These are phyloP conservation scores for Cryptocephalus moraei DNA, from an alignment of 2,888 invertebrate genomes.

Conservation along the genomic window DNA sequence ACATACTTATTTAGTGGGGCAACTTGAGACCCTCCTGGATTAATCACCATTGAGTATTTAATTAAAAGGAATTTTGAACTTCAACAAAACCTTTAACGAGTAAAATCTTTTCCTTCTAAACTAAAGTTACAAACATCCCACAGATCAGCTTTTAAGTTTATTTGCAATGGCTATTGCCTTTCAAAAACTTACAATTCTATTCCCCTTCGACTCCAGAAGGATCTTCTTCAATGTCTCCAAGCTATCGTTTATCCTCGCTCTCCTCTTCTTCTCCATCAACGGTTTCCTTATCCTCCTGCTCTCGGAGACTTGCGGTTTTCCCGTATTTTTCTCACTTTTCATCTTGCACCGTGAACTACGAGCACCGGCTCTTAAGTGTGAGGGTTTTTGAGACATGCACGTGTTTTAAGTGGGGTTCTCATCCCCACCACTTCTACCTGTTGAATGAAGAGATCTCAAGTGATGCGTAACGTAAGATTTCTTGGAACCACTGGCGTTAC, in stretches of 20 bases:
- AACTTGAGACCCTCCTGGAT: too few relatives aligned
- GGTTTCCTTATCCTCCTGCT: conserved; percentile 42
- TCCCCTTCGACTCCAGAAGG: conserved; percentile 37
- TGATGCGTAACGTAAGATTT: too few relatives aligned
- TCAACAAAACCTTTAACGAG: too few relatives aligned
- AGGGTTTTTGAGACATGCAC: not conserved
- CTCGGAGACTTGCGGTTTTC: conserved; percentile 22
- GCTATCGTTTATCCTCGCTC: conserved; percentile 45
- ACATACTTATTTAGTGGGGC: too few relatives aligned
- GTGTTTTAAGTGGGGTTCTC: not conserved
- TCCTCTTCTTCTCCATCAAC: conserved; percentile 44
- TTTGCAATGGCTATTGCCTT: too few relatives aligned
- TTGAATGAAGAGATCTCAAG: not conserved
- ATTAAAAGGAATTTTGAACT: too few relatives aligned
- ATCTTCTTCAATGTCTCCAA: conserved; percentile 43
- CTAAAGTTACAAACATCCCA: too few relatives aligned
- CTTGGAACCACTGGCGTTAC: too few relatives aligned
- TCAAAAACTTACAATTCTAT: conserved; percentile 15
- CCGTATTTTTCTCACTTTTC: not conserved
- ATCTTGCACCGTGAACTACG: not conserved
- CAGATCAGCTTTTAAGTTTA: too few relatives aligned
- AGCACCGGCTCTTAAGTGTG: not conserved
- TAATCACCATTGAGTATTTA: too few relatives aligned
- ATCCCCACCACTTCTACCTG: not conserved
- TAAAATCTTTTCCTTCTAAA: too few relatives aligned